A percentile compares a stretch with the other conserved stretches of the same genome.
Conservation (phyloP, 2,888 invertebrate species). For the Tineola bisselliella region DNA sequence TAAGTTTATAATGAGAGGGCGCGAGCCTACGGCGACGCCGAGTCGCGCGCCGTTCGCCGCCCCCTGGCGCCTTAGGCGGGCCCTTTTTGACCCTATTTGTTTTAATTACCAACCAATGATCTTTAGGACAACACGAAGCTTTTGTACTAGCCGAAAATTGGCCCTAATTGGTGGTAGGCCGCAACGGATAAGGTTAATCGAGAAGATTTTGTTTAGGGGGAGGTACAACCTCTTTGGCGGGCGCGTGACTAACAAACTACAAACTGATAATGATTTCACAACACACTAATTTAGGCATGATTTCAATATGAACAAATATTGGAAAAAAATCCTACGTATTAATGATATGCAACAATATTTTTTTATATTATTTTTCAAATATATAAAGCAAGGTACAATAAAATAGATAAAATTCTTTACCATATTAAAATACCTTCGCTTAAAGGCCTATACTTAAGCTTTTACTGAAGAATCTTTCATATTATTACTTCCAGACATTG, state of each 20-base stretch:
- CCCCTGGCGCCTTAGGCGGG: conserved; percentile 63
- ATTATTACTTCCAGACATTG: conserved; percentile 18
- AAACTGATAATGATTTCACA: neutral
- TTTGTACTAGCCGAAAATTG: conserved; percentile 59
- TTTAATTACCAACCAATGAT: conserved; percentile 63
- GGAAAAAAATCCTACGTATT: too few relatives aligned
- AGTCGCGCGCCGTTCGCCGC: conserved; percentile 43
- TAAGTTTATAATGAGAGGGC: conserved; percentile 62
- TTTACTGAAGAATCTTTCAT: conserved; percentile 10
- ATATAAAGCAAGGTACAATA: too few relatives aligned
- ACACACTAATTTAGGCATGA: neutral
- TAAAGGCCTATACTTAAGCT: conserved; percentile 15
- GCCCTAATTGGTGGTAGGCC: conserved; percentile 51
- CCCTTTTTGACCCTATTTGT: conserved; percentile 64
- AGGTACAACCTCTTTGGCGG: conserved; percentile 5
- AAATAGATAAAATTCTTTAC: conserved; percentile 3
- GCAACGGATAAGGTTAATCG: conserved; percentile 25
- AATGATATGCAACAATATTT: neutral
- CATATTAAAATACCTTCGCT: conserved; percentile 16
- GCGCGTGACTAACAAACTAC: conserved; percentile 11
- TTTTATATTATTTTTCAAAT: neutral
- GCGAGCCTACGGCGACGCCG: conserved; percentile 51
- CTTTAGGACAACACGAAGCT: conserved; percentile 52
- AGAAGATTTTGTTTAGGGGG: conserved; percentile 9
- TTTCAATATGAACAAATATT: neutral